Base-by-base conservation (phyloP, 2,797 vertebrate genomes). In the Lutjanus campechanus region DNA sequence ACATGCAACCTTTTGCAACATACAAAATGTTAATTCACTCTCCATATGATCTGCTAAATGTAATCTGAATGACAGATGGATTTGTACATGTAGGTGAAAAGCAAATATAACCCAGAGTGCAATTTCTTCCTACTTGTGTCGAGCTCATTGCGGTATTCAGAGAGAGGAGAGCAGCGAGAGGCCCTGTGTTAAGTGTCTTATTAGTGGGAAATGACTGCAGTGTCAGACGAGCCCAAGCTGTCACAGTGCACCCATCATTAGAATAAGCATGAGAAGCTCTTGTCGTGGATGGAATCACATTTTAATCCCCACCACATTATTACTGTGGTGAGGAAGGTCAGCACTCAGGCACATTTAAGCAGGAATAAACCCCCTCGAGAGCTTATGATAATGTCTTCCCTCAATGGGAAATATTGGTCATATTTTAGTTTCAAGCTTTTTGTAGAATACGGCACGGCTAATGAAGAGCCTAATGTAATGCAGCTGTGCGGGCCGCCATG, bases 401-500 rank as follows among this genome's bases (percentile, higher is more conserved):
- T 95, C 95, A 94, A 92, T 88, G 93, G 92, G 93, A 95, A 95
- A 95, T 94, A 95, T 91, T 91, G 83, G 91, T 94, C 92, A 93
- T 93, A 95, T 95, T 95, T 95, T 95, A 94, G 94, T 96, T 96
- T 94, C 93, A 92, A 96, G 95, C 91, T 88, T 94, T 96, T 95
- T 84, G 94, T 95, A 92, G 94, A 92, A 95, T 95, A 93, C 94
- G 90, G 86, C 84, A 91, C 92, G 88, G 92, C 96, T 96, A 97
- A 97, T 97, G 97, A 97, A 97, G 97, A 96, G 94, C 95, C 93
- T 94, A 96, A 94, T 97, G 96, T 96, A 96, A 97, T 97, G 96
- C 96, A 96, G 95, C 95, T 95, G 96, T 90, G 93, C 94, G 91
- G 93, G 93, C 94, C 95, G 93, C 93, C 91, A 91, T 93, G 90